Percentiles rank a stretch among this genome's conserved stretches.
phyloP scores from a whole-genome alignment of 1,140 invertebrate species.

The Lepidotrigona ventralis region DNA sequence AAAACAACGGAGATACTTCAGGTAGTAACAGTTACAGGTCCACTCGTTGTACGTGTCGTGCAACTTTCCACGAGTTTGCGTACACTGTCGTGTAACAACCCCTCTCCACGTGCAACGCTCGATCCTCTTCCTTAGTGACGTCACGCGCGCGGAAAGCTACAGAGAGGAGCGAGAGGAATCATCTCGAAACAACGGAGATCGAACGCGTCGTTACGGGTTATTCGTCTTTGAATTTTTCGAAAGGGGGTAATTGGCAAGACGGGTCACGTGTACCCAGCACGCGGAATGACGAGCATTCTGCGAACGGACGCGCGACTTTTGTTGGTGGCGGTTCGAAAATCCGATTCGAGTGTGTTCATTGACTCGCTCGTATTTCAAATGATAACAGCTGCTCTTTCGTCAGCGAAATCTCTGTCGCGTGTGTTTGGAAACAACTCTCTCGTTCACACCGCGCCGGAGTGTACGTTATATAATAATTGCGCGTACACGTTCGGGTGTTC shows the following conservation, averaged over 20 bases:
- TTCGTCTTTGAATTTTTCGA: not conserved
- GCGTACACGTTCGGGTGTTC: no score
- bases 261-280: not conserved
- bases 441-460: no score
- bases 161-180: not conserved
- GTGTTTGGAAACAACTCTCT: not conserved
- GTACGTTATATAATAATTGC: no score
- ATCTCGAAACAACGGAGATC: not conserved
- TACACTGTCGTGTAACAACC: not conserved
- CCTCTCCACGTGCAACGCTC: not conserved
- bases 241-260: not conserved
- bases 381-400: conserved; percentile 13
- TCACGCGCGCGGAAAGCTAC: no score
- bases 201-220: not conserved
- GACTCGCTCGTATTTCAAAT: not conserved
- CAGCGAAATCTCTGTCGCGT: not conserved
- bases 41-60: not conserved
- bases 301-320: conserved; percentile 2
- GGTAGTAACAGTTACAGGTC: no score
- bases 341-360: not conserved
- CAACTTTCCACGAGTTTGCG: not conserved
- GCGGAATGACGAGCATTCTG: not conserved
- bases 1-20: no score
- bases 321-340: not conserved
- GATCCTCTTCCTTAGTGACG: not conserved